Evolutionary conservation across 2,888 invertebrate genomes (phyloP), one percentile per base, ranked within the genome.

Genomic region (Exocentrus adspersus): DNA sequence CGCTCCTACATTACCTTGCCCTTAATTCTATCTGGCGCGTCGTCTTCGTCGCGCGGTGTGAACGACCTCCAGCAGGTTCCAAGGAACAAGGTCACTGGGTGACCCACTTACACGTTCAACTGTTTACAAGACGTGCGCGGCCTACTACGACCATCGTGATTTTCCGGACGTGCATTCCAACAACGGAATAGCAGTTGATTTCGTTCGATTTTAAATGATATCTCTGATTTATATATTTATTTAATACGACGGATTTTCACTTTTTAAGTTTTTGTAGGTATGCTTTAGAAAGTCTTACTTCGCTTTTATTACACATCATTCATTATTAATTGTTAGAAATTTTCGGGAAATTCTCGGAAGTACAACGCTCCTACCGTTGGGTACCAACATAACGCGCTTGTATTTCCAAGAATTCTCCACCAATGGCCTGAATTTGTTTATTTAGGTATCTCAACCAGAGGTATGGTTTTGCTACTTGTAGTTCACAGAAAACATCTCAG

Each of bases 81-180:
- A 72, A 70, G 72, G 72, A 82, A 79, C 75, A 79, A 79, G 82
- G 83, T 79, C 81, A 83, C 78, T 80, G 68, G 82, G 81, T 83
- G 80, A 82, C 83, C 82, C 71, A 83, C 75, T 68, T 70, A 45
- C 24, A 24, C 46, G 53, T 43, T 54, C 67, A 54, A 60, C 63
- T 60, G 63, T 64, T 67, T 62, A 62, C 67, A 58, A 60, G 52
- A 60, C 56, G 64, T 54, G 53, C 50, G 12, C 51, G 62, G 58
- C 65, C 65, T 64, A 62, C 66, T 60, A 58, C 20, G 42, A 16
- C n/a, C 14, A 37, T 20, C 20, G 41, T 45, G 65, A 65, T 62
- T 65, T 65, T 59, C 60, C 54, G 64, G 37, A 19, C 46, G 52
- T 58, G 52, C 32, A 37, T 37, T 37, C 37, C 37, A 12, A 24